Evolutionary conservation across 2,113 vertebrate species (phyloP).

Genomic region (Sakesphorus luctuosus): DNA sequence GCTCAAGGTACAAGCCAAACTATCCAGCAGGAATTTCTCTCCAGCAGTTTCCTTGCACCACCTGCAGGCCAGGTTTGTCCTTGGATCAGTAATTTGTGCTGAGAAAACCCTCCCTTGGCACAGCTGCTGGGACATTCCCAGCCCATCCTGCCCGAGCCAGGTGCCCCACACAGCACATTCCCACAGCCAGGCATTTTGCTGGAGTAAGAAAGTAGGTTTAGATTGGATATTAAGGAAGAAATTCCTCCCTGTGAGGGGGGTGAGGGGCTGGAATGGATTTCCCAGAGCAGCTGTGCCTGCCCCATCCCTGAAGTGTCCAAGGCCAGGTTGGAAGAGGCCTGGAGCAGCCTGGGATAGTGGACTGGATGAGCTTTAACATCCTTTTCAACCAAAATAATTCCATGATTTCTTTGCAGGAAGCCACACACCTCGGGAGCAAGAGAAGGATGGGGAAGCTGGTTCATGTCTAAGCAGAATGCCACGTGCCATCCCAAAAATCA

Average conservation of each 20-base stretch:
- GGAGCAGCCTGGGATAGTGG: not conserved
- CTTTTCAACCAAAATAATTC: not conserved
- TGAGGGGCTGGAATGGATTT: not conserved
- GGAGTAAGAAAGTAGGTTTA: not conserved
- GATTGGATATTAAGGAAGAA: not conserved
- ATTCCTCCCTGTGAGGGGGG: not conserved
- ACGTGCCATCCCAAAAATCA: accelerated
- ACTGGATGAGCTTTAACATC: not conserved
- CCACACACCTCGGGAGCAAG: not conserved
- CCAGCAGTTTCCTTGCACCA: not conserved
- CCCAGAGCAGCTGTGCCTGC: not conserved
- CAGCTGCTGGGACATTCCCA: not conserved
- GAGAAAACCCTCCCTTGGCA: not conserved
- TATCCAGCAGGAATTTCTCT: not conserved
- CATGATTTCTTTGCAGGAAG: not conserved
- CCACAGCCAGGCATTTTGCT: not conserved
- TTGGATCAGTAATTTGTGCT: not conserved
- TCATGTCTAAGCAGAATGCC: accelerated
- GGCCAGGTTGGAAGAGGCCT: not conserved
- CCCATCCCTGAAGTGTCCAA: not conserved
- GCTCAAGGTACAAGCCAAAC: not conserved
- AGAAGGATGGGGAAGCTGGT: accelerated
- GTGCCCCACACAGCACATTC: not conserved
- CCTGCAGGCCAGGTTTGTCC: not conserved
- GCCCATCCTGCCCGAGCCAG: not conserved